Conservation (phyloP, 2,888 invertebrate genomes). For the Mesorhabditis sp. region DNA sequence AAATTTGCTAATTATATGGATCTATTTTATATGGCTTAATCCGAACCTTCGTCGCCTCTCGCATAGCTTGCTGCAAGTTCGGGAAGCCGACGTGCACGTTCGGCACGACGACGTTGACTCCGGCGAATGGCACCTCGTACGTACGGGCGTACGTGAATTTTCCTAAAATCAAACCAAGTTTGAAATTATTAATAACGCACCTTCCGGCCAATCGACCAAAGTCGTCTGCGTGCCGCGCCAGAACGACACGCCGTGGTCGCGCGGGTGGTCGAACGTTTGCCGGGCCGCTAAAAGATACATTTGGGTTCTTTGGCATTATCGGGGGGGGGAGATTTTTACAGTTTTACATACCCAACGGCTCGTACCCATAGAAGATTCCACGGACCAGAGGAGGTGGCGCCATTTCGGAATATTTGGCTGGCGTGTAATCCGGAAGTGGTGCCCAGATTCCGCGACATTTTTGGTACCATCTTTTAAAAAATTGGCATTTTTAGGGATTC, state of each 20-base stretch:
- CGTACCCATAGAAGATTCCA: conserved; percentile 51
- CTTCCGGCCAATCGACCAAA: conserved; percentile 51
- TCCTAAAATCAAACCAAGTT: conserved; percentile 15
- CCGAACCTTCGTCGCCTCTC: conserved; percentile 30
- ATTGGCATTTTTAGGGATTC: too few relatives aligned
- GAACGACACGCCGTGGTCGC: conserved; percentile 51
- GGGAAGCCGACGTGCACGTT: conserved; percentile 48
- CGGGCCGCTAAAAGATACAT: conserved; percentile 30
- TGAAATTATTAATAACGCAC: conserved; percentile 8
- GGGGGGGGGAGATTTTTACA: not conserved
- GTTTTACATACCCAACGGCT: conserved; percentile 30
- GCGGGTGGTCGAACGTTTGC: conserved; percentile 40
- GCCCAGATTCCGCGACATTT: conserved; percentile 46
- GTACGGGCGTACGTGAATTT: conserved; percentile 44
- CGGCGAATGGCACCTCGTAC: conserved; percentile 44
- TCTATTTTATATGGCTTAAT: not conserved
- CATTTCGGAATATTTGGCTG: conserved; percentile 35
- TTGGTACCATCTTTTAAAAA: conserved; percentile 27
- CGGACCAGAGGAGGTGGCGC: conserved; percentile 47
- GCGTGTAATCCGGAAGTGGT: conserved; percentile 42
- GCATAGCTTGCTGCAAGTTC: conserved; percentile 32
- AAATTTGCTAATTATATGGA: not conserved
- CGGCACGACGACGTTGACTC: conserved; percentile 40
- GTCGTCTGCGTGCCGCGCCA: conserved; percentile 48
- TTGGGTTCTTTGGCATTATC: not conserved